Conservation (phyloP, 1,140 invertebrate genomes). For the Choristoneura fumiferana region DNA sequence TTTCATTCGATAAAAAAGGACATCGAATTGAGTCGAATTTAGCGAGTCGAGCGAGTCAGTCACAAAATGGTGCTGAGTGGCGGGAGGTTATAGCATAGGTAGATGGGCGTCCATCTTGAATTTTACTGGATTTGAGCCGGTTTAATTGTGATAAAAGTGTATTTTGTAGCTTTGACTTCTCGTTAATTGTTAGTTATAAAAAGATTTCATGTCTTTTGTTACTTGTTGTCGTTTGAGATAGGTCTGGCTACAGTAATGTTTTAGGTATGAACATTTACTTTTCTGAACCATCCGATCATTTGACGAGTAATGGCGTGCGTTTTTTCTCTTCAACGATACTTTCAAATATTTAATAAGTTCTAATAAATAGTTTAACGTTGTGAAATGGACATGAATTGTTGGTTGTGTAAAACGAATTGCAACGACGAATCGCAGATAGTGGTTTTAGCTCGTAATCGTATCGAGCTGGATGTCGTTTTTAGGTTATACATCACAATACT, state of each 20-base stretch:
- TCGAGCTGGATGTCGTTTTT: slow-evolving; percentile 73
- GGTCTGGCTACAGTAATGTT: slow-evolving; percentile 75
- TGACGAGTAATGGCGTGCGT: slow-evolving; percentile 79
- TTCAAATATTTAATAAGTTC: slow-evolving; percentile 67
- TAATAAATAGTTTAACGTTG: slow-evolving; percentile 32
- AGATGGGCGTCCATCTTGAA: slow-evolving; percentile 79
- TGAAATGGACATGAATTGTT: slow-evolving; percentile 26
- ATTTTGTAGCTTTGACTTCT: slow-evolving; percentile 70
- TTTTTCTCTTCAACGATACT: slow-evolving; percentile 68
- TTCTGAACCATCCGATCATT: slow-evolving; percentile 70
- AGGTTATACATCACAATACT: slow-evolving; percentile 75
- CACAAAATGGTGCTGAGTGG: slow-evolving; percentile 28
- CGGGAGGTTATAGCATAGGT: slow-evolving; percentile 48
- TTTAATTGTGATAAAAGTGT: slow-evolving; percentile 74
- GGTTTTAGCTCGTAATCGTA: slow-evolving; percentile 32
- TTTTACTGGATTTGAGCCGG: slow-evolving; percentile 76
- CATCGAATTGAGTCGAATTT: neutral
- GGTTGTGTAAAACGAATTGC: slow-evolving; percentile 19
- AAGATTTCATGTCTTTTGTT: slow-evolving; percentile 68
- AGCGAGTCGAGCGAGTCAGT: slow-evolving; percentile 11
- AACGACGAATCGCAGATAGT: neutral
- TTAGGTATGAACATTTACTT: slow-evolving; percentile 74
- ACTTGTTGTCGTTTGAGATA: slow-evolving; percentile 69
- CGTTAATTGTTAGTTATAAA: slow-evolving; percentile 72
- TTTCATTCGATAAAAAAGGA: neutral